phyloP scores from a whole-genome alignment of 2,888 invertebrate genomes.

The Pyrochroa serraticornis region DNA sequence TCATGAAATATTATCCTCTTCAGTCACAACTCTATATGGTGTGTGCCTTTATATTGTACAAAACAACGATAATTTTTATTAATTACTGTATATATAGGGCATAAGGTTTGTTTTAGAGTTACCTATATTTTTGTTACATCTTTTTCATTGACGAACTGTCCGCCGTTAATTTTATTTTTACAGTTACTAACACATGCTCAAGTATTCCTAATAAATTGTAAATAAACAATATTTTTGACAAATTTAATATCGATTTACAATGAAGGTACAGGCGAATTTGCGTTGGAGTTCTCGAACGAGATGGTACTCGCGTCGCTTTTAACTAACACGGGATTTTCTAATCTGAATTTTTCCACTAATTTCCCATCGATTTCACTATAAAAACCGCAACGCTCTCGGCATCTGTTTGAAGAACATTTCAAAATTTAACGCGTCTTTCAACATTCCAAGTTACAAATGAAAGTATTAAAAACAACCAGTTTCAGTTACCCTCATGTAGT shows the following conservation, averaged over 20 bases:
- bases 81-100: constrained; percentile 25
- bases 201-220: constrained; percentile 8
- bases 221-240: neutral
- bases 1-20: constrained; percentile 40
- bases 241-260: neutral
- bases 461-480: constrained; percentile 16
- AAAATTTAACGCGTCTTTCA: neutral
- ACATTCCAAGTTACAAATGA: constrained; percentile 23
- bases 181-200: constrained; percentile 4
- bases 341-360: no score
- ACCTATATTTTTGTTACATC: constrained; percentile 21
- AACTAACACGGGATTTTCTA: no score
- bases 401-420: neutral
- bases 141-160: neutral
- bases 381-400: no score
- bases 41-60: constrained; percentile 53
- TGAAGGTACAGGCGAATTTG: neutral
- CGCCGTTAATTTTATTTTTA: constrained; percentile 1
- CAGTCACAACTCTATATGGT: constrained; percentile 45
- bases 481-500: constrained; percentile 10
- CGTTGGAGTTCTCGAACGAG: neutral
- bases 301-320: no score
- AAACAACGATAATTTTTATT: constrained; percentile 40
- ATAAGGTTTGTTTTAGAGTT: constrained; percentile 28
- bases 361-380: no score